Conservation (phyloP, 2,113 vertebrate species). For the Vidua macroura region DNA sequence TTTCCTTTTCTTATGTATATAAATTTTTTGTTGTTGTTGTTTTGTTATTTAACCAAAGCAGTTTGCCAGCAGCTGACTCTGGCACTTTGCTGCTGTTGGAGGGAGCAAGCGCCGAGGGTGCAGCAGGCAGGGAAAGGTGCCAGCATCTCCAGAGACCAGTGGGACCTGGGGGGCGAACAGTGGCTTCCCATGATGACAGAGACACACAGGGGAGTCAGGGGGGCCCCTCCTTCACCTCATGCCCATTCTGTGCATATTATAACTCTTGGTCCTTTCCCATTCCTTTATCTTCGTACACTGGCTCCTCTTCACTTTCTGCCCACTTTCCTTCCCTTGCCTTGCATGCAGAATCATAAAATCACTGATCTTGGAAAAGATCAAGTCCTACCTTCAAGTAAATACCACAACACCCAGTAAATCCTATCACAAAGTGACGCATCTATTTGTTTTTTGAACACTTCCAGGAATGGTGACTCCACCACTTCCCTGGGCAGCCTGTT, state of each 20-base stretch:
- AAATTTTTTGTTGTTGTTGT: constrained; percentile 3
- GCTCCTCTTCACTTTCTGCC: fast-evolving
- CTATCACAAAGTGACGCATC: background rate
- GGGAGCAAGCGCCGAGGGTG: background rate
- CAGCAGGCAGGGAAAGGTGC: background rate
- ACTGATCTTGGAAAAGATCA: background rate
- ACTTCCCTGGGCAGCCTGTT: background rate
- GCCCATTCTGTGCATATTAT: background rate
- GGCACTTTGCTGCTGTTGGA: background rate
- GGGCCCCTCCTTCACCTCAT: background rate
- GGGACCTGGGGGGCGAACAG: background rate
- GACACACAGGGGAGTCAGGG: background rate
- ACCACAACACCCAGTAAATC: background rate
- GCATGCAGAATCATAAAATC: background rate
- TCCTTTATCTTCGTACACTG: background rate
- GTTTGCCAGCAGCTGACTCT: background rate
- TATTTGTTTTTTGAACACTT: background rate
- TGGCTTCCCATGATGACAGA: background rate
- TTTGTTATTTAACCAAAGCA: constrained; percentile 7
- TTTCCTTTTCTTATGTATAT: constrained; percentile 40
- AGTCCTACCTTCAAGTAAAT: background rate
- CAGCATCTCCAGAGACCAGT: background rate
- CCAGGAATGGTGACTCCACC: background rate
- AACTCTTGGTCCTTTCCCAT: background rate
- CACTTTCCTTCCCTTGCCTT: background rate